Evolutionary conservation across 2,797 vertebrate species (phyloP).

Genomic region (Pteropus rufus): DNA sequence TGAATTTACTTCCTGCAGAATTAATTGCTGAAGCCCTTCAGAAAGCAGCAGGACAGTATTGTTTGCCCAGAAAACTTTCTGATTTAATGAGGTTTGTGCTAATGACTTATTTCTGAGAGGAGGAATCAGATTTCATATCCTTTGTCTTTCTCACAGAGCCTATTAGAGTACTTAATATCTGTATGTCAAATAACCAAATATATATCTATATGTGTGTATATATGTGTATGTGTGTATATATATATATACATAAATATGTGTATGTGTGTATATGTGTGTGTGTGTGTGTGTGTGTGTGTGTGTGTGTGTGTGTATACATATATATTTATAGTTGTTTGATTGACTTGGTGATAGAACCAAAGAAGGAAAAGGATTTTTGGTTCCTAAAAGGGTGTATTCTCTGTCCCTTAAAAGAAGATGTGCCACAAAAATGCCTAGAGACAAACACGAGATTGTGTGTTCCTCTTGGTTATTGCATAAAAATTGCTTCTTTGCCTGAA

Average conservation of each 20-base stretch:
- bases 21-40: conserved; percentile 52
- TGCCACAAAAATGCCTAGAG: conserved; percentile 55
- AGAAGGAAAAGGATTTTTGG: neutral
- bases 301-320: neutral
- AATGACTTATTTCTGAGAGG: conserved; percentile 19
- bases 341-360: neutral
- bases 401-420: conserved; percentile 30
- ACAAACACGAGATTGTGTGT: neutral
- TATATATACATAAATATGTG: neutral
- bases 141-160: neutral
- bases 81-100: conserved; percentile 40
- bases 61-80: neutral
- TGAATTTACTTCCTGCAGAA: conserved; percentile 48
- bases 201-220: neutral
- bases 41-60: conserved; percentile 6
- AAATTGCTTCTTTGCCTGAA: conserved; percentile 56
- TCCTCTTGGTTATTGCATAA: conserved; percentile 54
- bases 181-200: neutral
- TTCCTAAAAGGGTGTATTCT: neutral
- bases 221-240: neutral
- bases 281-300: neutral
- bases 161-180: neutral
- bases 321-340: neutral
- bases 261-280: too few relatives aligned
- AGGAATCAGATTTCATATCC: conserved; percentile 1